phyloP scores from a whole-genome alignment of 37 sponge, comb jelly and placozoan species.

The Cliona cf. orientalis region DNA sequence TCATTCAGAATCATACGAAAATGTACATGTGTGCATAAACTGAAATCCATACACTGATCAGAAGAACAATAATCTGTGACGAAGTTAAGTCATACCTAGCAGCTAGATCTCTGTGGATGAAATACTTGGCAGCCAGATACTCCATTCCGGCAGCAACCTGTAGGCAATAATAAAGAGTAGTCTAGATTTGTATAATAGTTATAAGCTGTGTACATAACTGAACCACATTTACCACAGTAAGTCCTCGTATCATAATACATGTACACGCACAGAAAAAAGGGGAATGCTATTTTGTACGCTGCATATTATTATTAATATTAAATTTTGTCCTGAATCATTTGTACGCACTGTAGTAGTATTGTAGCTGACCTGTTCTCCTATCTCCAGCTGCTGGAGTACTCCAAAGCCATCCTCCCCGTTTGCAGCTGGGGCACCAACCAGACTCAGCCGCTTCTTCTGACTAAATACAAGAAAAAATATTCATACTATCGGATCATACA shows the following conservation, averaged over 20 bases:
- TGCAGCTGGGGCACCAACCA: too few relatives aligned
- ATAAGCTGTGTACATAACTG: neutral
- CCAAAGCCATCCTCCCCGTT: neutral
- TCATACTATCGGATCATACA: neutral
- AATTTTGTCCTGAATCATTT: neutral
- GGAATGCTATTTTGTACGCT: too few relatives aligned
- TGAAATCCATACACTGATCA: neutral
- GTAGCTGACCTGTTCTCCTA: constrained; percentile 48
- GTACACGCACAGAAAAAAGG: too few relatives aligned
- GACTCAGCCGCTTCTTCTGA: neutral
- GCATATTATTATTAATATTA: too few relatives aligned
- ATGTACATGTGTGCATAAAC: neutral
- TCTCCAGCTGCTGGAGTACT: constrained; percentile 8
- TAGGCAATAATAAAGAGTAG: too few relatives aligned
- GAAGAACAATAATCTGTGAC: too few relatives aligned
- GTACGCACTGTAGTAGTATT: neutral
- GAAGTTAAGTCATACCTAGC: constrained; percentile 63
- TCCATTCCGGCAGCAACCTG: constrained; percentile 76
- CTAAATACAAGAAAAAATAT: neutral
- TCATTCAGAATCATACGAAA: too few relatives aligned
- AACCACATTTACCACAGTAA: too few relatives aligned
- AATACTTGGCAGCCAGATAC: constrained; percentile 59
- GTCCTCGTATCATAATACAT: too few relatives aligned
- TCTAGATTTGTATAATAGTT: neutral
- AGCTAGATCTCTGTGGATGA: constrained; percentile 68